Evolutionary conservation across 2,797 vertebrate species (phyloP), one percentile per base, ranked within the genome.

Genomic region (Triplophysa bombifrons): DNA sequence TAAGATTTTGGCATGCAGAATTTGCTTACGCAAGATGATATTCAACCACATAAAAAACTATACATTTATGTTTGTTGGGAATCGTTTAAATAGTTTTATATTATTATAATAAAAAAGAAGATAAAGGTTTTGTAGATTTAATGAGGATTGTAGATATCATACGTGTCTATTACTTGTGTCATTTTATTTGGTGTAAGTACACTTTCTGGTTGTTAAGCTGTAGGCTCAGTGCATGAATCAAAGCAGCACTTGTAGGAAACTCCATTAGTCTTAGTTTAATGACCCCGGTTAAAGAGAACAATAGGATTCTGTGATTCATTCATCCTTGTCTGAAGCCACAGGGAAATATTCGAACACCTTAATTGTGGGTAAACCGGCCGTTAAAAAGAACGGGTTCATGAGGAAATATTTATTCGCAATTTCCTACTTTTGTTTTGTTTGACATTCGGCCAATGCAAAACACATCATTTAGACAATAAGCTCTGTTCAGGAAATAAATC

Each of bases 201-300:
- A 10, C 4, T 2, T 13, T 41, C 34, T 20, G n/a, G 50, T 72
- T 9, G 50, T 22, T 17, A 13, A 75, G 72, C 60, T 51, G 41
- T 44, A 60, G 67, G 56, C 25, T 82, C 76, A 74, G 55, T 78
- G 58, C 58, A 58, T 68, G 53, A 70, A 78, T 72, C 30, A 67
- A 46, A 55, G 22, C 63, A 74, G 63, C 51, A 72, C 80, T 60
- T 78, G 71, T 82, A 80, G 85, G 85, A 86, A 85, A 86, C 63
- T 58, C 50, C 83, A 85, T 85, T 85, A 86, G 82, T 76, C 82
- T 76, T 13, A 73, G 74, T 75, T 66, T 76, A 84, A 80, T 80
- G 82, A 55, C 56, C 53, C 71, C 17, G 63, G 74, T 83, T 77
- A 78, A 67, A 65, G 50, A 27, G 63, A 71, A 74, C 61, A 75